phyloP scores from a whole-genome alignment of 2,797 vertebrate species.

The Cottoperca gobio region DNA sequence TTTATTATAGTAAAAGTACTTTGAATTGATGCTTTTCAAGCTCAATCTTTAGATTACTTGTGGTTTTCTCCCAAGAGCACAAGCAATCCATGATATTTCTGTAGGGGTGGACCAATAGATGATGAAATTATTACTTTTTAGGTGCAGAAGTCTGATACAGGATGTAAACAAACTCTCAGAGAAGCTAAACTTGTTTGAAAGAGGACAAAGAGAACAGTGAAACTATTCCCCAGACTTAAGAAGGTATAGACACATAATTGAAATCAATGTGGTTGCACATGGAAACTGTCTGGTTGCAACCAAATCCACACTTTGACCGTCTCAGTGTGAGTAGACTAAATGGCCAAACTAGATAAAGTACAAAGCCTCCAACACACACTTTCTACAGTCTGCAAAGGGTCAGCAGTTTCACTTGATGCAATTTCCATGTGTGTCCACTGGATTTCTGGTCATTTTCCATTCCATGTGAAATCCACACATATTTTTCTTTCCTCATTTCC shows the following conservation, averaged over 20 bases:
- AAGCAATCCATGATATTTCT: constrained; percentile 16
- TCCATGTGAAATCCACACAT: constrained; percentile 5
- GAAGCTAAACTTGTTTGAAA: background rate
- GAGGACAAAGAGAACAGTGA: background rate
- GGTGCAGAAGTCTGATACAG: background rate
- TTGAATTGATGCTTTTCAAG: background rate
- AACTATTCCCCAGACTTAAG: no score
- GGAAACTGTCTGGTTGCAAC: background rate
- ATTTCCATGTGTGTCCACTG: constrained; percentile 34
- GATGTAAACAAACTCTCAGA: background rate
- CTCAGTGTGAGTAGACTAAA: background rate
- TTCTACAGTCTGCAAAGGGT: constrained; percentile 7
- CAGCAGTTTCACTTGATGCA: constrained; percentile 23
- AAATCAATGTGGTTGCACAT: background rate
- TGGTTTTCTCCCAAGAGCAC: background rate
- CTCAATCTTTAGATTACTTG: background rate
- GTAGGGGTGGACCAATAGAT: constrained; percentile 11
- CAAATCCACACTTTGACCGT: background rate
- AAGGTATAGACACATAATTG: background rate
- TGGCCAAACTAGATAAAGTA: background rate
- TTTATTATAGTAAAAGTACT: background rate
- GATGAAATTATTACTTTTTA: constrained; percentile 27
- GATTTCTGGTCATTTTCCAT: constrained; percentile 39
- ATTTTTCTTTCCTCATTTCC: background rate
- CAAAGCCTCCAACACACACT: constrained; percentile 6